These are phyloP conservation scores for Xestia xanthographa DNA, from an alignment of 2,888 invertebrate species.

Conservation along the genomic window DNA sequence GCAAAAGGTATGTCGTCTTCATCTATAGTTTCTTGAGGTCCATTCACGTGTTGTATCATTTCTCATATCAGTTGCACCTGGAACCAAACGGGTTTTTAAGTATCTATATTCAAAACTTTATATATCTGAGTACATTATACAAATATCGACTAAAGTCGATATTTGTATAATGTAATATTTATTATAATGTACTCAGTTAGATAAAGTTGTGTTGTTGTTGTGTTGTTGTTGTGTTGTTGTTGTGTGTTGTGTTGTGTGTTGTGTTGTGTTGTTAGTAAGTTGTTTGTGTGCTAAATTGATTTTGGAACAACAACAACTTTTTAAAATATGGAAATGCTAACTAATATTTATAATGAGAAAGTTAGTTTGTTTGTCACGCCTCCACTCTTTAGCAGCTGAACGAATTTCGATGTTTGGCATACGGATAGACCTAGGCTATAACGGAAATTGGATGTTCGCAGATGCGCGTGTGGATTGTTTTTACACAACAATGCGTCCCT, in stretches of 20 bases:
- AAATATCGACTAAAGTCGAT: too few relatives aligned
- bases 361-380: neutral
- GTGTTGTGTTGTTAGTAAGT: too few relatives aligned
- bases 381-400: neutral
- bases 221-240: too few relatives aligned
- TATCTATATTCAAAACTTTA: neutral
- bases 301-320: neutral
- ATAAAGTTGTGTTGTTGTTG: too few relatives aligned
- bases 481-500: too few relatives aligned
- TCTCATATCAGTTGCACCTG: conserved; percentile 55
- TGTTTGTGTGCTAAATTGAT: neutral
- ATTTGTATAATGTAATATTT: too few relatives aligned
- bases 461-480: too few relatives aligned
- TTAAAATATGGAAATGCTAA: neutral
- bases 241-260: too few relatives aligned
- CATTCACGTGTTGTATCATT: conserved; percentile 82
- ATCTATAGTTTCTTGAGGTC: conserved; percentile 70
- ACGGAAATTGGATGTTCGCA: too few relatives aligned
- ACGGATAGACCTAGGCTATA: neutral
- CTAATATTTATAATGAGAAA: neutral
- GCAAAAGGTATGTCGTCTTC: conserved; percentile 70
- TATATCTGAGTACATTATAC: neutral
- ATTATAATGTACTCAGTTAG: too few relatives aligned
- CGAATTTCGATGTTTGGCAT: neutral
- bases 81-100: conserved; percentile 15